Percentiles rank a stretch among this genome's conserved stretches.
These are phyloP conservation scores for Amia ocellicauda DNA, from an alignment of 2,113 vertebrate species.

Conservation along the genomic window DNA sequence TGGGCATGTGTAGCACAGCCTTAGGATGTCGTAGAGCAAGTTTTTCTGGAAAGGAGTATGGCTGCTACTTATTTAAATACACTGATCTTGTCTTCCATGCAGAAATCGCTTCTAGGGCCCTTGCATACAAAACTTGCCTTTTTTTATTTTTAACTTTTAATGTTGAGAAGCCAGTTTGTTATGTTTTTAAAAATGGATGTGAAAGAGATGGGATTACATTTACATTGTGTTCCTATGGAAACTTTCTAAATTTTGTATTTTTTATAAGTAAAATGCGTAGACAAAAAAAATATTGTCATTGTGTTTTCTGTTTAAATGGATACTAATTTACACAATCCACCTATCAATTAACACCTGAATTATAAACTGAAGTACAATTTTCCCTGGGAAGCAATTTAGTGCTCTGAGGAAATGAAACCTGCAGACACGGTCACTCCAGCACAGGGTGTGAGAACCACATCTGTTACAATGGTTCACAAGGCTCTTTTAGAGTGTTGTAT, in stretches of 20 bases:
- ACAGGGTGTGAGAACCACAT: too few species aligned
- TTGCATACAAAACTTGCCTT: constrained; percentile 34
- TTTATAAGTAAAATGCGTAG: constrained; percentile 61
- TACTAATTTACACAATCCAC: too few species aligned
- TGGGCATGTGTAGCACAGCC: too few species aligned
- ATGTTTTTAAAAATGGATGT: constrained; percentile 61
- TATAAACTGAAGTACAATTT: too few species aligned
- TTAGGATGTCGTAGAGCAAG: constrained; percentile 42
- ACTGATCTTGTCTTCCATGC: constrained; percentile 39
- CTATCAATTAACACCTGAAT: too few species aligned
- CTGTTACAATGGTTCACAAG: too few species aligned
- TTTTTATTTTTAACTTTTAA: constrained; percentile 35
- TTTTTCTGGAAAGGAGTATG: constrained; percentile 24
- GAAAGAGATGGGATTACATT: constrained; percentile 85
- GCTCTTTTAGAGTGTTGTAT: too few species aligned
- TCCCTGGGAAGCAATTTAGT: too few species aligned
- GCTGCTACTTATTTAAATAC: constrained; percentile 49
- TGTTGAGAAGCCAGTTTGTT: constrained; percentile 48
- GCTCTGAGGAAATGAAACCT: too few species aligned
- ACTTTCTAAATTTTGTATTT: constrained; percentile 76
- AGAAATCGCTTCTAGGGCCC: constrained; percentile 41
- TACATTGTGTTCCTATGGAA: constrained; percentile 96
- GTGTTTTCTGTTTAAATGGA: too few species aligned
- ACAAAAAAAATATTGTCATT: constrained; percentile 25
- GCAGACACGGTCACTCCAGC: too few species aligned